Base-by-base conservation (phyloP, 37 sponge, comb jelly and placozoan species). In the Petrosia ficiformis region DNA sequence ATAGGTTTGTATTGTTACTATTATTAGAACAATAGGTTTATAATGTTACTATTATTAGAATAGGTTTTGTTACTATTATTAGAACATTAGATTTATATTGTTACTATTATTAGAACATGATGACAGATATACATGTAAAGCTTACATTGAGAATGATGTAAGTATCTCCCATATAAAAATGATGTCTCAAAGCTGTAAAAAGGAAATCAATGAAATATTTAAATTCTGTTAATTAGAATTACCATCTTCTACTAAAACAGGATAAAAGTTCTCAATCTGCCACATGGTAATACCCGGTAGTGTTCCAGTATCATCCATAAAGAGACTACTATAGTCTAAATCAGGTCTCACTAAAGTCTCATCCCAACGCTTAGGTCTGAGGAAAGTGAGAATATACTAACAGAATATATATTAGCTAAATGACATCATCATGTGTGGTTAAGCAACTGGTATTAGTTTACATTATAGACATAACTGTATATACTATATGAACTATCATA, bases 231-330 rank as follows among this genome's bases (percentile, higher is more conserved):
- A 76, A 34, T 61, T 1, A 19, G 16, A 64, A 70, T 66, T 44
- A 91, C 89, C 73, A n/a, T 87, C 87, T 8, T 96, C 97, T n/a
- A 93, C 73, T 37, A 79, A 73, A 1, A 86, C 85, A 25, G 99
- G 99, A 44, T 78, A 71, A 71, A 98, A 94, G 71, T 98, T 94
- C 52, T 98, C 99, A 68, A 98, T 98, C 44, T 81, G 79, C 99
- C 99, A 98, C 28, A 98, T 54, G 21, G 84, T 81, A 14, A 98
- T 60, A 4, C 99, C 98, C 0, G 88, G 79, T 2, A 82, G 72
- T 10, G 60, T 86, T 0, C 92, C 92, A 19, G 85, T 81, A 22
- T 90, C 87, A 2, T 91, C 92, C 2, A 82, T 43, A 72, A 98
- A 98, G 24, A 94, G 65, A 0, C 87, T 90, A 19, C 79, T 67